Evolutionary conservation across 2,797 vertebrate genomes (phyloP), one percentile per base, ranked within the genome.

Genomic region (Lithobates pipiens): DNA sequence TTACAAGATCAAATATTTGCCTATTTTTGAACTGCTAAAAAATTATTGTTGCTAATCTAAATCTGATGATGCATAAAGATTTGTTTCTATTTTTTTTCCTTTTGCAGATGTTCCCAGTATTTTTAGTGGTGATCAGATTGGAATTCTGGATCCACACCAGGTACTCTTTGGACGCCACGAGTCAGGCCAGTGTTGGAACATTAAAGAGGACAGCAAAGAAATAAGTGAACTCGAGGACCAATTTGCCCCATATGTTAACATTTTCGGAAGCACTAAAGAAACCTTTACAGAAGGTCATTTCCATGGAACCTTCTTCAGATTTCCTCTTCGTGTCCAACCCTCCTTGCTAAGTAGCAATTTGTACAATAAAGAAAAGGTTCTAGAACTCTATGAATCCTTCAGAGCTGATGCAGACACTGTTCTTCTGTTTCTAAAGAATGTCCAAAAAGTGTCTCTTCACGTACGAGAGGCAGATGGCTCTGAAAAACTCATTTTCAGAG

Each of bases 81-180:
- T 39, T 57, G 34, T 71, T 77, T 79, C 8, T 85, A 23, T 83
- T 6, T 67, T 73, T 25, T 6, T 67, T 73, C 21, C 81, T 78
- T 76, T 83, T 92, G 70, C 92, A 99, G 98, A 99, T 95, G 97
- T 98, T 84, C 98, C 98, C 81, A 98, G 98, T 92, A 99, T 99
- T 92, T 99, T 99, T 89, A 99, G 98, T 88, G 97, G 97, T 89
- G 96, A 99, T 89, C 98, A 99, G 93, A 99, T 99, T 90, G 98
- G 97, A 83, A 97, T 99, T 95, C 91, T 99, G 92, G 98, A 99
- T 91, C 98, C 98, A 84, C 98, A 99, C 92, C 97, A 99, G 89
- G 96, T 96, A 46, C 94, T 99, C 88, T 99, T 99, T 90, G 98
- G 98, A 88, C 93, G 95, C 36, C 95, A 97, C 32, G 98, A 99